Conservation (phyloP, 2,888 invertebrate species). For the Leptinotarsa tumamoca region DNA sequence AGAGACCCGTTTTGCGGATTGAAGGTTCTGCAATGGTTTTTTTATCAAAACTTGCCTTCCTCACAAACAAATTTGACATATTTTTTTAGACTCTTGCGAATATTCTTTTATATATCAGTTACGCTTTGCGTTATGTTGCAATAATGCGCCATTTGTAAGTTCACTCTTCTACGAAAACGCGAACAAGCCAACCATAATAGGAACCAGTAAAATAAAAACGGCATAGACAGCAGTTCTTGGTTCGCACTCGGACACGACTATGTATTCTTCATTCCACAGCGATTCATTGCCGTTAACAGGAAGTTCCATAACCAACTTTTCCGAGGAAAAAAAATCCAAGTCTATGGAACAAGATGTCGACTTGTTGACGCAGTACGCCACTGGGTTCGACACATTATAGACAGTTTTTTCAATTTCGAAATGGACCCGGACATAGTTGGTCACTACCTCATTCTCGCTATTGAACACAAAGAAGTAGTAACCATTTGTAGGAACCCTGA, state of each 20-base stretch:
- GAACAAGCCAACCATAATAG: slow-evolving; percentile 77
- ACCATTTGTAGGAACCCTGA: slow-evolving; percentile 78
- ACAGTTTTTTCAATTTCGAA: slow-evolving; percentile 79
- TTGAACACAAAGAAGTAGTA: slow-evolving; percentile 88
- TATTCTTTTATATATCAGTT: too few relatives aligned
- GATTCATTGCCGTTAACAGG: slow-evolving; percentile 75
- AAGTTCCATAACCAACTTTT: slow-evolving; percentile 78
- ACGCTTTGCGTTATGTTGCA: too few relatives aligned
- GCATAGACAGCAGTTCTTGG: slow-evolving; percentile 79
- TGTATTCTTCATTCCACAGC: slow-evolving; percentile 80
- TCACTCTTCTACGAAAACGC: slow-evolving; percentile 75
- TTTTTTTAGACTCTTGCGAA: too few relatives aligned
- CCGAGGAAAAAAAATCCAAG: slow-evolving; percentile 76
- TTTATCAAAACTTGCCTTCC: too few relatives aligned
- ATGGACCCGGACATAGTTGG: slow-evolving; percentile 77
- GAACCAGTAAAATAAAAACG: slow-evolving; percentile 77
- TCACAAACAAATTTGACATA: too few relatives aligned
- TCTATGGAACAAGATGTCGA: slow-evolving; percentile 74
- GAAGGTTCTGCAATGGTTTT: too few relatives aligned
- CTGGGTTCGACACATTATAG: slow-evolving; percentile 75
- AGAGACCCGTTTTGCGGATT: too few relatives aligned
- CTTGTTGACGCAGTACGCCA: slow-evolving; percentile 74
- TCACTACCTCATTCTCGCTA: slow-evolving; percentile 82
- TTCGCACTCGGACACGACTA: slow-evolving; percentile 80
- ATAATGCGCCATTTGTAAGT: not conserved